phyloP scores from a whole-genome alignment of 2,888 invertebrate species.

The Sarcophaga rosellei region DNA sequence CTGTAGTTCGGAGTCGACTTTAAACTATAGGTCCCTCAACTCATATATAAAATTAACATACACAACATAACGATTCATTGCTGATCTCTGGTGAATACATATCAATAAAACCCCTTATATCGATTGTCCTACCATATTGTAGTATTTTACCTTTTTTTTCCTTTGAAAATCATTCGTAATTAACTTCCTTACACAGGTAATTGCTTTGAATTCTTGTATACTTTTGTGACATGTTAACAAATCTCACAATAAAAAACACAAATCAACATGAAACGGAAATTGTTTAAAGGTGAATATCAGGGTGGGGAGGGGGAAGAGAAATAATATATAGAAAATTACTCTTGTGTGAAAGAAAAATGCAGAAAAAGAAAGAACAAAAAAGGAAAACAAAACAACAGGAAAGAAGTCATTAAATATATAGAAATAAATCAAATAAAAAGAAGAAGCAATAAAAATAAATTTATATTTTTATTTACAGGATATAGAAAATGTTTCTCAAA shows the following conservation, averaged over 20 bases:
- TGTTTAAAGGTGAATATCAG: not conserved
- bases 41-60: too few species aligned
- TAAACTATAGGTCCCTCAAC: too few species aligned
- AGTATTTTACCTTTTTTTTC: too few species aligned
- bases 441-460: not conserved
- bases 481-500: not conserved
- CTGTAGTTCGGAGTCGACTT: too few species aligned
- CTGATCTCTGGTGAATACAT: too few species aligned
- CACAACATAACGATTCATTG: too few species aligned
- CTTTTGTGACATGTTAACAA: not conserved
- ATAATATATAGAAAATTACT: not conserved
- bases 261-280: constrained; percentile 18
- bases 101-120: not conserved
- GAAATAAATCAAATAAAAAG: not conserved
- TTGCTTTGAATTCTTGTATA: not conserved
- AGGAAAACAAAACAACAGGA: not conserved
- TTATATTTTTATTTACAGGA: not conserved
- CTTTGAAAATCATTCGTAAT: not conserved
- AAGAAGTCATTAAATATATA: not conserved
- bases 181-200: not conserved
- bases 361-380: not conserved
- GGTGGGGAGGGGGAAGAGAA: not conserved
- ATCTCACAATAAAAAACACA: constrained; percentile 2
- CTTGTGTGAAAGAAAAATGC: not conserved
- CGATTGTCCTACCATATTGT: too few species aligned